Base-by-base conservation (phyloP, 2,888 invertebrate species). In the Drosophila incognita region DNA sequence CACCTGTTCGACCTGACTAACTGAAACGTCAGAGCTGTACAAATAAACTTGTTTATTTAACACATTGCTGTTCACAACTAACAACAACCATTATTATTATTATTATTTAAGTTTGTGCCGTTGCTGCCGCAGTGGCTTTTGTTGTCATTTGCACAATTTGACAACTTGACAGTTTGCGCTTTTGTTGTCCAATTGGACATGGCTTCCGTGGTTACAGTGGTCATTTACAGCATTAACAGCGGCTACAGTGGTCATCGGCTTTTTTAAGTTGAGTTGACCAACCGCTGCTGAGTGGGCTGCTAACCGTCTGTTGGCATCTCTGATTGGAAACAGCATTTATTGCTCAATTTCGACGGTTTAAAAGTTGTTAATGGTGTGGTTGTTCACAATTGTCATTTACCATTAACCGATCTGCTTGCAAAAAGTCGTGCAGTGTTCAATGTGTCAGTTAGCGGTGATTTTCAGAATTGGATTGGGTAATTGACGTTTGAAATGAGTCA, bases 181-280 rank as follows among this genome's bases (percentile, higher is more conserved):
- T 74, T 75, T 68, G 65, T 70, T 70, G 69, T 40, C 40, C 59
- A 65, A 66, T 82, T 80, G 81, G 81, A 72, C 65, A 66, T 59
- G 88, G 86, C 86, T 85, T 69, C 88, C 76, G 79, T 64, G 83
- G 84, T 79, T 65, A 64, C 60, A 64, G 63, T 63, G 57, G 62
- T 64, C 46, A 42, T 35, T 21, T 27, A 29, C 35, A 40, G 40
- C 52, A 46, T 36, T 76, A 31, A 57, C 59, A 75, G 51, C 48
- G 58, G 62, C 51, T 38, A 35, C 52, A 53, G 51, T 60, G 67
- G 74, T 31, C 24, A 24, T 21, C 46, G 21, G 13, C 21, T 21
- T 46, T 48, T 48, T 46, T 58, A 11, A 27, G 54, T 40, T 46
- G 7, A 21, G 46, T 59, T 59, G 46, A 5, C 31, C 65, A 65